These are phyloP conservation scores for Ailuropoda melanoleuca DNA, from an alignment of 2,113 vertebrate genomes.

Conservation along the genomic window DNA sequence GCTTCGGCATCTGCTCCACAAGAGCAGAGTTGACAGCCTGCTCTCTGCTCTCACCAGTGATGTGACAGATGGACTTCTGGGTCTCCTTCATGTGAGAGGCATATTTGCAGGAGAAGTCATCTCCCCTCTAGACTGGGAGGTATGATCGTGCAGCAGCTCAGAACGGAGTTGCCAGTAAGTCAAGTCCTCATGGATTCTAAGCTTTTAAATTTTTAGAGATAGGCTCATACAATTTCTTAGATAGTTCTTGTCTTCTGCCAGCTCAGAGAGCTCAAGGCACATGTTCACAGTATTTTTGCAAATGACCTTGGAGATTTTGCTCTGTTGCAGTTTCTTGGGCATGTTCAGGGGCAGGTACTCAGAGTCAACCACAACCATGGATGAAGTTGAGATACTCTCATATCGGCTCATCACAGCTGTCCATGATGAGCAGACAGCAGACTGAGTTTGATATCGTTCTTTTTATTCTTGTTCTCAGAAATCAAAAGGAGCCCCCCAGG, in stretches of 20 bases:
- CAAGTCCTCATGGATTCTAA: slow-evolving; percentile 94
- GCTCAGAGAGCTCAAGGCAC: slow-evolving; percentile 93
- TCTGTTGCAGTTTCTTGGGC: slow-evolving; percentile 95
- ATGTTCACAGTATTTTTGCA: slow-evolving; percentile 96
- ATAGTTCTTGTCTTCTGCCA: slow-evolving; percentile 95
- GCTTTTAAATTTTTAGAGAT: slow-evolving; percentile 82
- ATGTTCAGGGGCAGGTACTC: slow-evolving; percentile 95
- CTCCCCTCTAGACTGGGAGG: slow-evolving; percentile 91
- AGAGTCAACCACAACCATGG: slow-evolving; percentile 91
- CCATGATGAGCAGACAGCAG: slow-evolving; percentile 94
- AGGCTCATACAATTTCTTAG: slow-evolving; percentile 92
- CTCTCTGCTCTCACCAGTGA: background rate
- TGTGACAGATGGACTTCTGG: slow-evolving; percentile 48
- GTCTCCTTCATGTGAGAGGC: slow-evolving; percentile 92
- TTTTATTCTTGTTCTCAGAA: slow-evolving; percentile 97
- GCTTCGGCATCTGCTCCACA: background rate
- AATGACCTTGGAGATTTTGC: slow-evolving; percentile 96
- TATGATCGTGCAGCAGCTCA: slow-evolving; percentile 92
- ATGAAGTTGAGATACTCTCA: slow-evolving; percentile 88
- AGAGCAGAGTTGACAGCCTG: background rate
- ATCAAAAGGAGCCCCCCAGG: slow-evolving; percentile 92
- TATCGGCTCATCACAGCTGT: slow-evolving; percentile 95
- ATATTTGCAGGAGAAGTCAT: slow-evolving; percentile 88
- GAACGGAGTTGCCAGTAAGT: slow-evolving; percentile 94
- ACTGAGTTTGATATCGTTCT: slow-evolving; percentile 97